These are phyloP conservation scores for Indri indri DNA, from an alignment of 2,113 vertebrate genomes.

Conservation along the genomic window DNA sequence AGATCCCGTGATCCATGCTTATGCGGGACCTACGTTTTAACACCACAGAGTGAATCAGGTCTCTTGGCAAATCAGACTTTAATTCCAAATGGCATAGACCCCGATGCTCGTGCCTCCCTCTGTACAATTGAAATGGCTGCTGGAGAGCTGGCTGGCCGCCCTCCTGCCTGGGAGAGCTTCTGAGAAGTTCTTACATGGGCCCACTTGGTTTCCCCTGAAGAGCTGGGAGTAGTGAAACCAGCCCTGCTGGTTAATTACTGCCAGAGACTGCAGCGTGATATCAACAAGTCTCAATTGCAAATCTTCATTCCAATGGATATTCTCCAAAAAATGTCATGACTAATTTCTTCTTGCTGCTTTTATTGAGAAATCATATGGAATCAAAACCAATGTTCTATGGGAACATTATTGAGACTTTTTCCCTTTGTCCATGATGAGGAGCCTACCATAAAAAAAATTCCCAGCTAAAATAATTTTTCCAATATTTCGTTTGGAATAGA, in stretches of 20 bases:
- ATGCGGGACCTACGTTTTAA: background rate
- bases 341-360: background rate
- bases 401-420: too few species aligned
- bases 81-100: background rate
- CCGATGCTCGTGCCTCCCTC: accelerated
- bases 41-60: accelerated
- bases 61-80: background rate
- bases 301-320: background rate
- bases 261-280: background rate
- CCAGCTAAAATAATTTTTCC: background rate
- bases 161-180: background rate
- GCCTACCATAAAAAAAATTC: background rate
- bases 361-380: background rate
- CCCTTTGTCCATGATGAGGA: background rate
- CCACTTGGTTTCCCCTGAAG: background rate
- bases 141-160: accelerated
- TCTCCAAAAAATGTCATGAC: background rate
- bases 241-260: background rate
- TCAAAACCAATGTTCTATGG: too few species aligned
- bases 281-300: background rate
- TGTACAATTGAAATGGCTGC: background rate
- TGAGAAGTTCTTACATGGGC: accelerated
- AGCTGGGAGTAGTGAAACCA: background rate
- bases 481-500: background rate
- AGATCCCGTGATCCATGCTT: accelerated